Conservation (phyloP, 1,140 invertebrate genomes). For the Pseudomyrmex dendroicus region DNA sequence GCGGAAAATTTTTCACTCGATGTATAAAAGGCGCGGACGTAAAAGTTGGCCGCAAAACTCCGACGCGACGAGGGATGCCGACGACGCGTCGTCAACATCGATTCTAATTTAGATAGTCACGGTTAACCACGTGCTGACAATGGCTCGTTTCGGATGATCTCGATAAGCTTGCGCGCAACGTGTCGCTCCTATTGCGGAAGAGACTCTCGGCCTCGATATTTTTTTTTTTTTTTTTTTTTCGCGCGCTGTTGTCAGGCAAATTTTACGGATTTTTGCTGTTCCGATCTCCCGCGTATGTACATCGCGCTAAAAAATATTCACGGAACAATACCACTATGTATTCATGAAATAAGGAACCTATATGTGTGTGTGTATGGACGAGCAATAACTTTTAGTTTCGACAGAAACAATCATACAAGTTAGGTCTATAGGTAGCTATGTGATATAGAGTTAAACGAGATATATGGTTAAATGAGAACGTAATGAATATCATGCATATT, state of each 20-base stretch:
- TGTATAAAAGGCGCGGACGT: slow-evolving; percentile 26
- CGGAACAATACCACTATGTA: too few relatives aligned
- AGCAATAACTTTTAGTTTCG: too few relatives aligned
- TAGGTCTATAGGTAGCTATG: neutral
- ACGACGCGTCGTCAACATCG: slow-evolving; percentile 73
- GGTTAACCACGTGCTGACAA: slow-evolving; percentile 80
- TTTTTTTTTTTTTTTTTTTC: slow-evolving; percentile 29
- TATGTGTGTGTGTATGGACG: too few relatives aligned
- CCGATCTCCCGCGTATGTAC: neutral
- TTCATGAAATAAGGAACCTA: too few relatives aligned
- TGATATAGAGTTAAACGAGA: neutral
- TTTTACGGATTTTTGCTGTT: slow-evolving; percentile 13
- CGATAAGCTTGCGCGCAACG: slow-evolving; percentile 68
- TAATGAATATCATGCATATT: neutral
- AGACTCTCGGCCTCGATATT: slow-evolving; percentile 46
- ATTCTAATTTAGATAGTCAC: slow-evolving; percentile 83
- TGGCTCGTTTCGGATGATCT: slow-evolving; percentile 78
- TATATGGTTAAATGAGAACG: neutral
- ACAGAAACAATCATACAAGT: too few relatives aligned
- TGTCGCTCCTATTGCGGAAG: slow-evolving; percentile 61
- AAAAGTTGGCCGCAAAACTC: slow-evolving; percentile 52
- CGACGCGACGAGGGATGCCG: slow-evolving; percentile 46
- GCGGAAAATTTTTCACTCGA: slow-evolving; percentile 28
- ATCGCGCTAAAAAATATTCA: too few relatives aligned
- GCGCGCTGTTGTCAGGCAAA: neutral